Evolutionary conservation across 1,140 invertebrate genomes (phyloP).

Genomic region (Orius laevigatus): DNA sequence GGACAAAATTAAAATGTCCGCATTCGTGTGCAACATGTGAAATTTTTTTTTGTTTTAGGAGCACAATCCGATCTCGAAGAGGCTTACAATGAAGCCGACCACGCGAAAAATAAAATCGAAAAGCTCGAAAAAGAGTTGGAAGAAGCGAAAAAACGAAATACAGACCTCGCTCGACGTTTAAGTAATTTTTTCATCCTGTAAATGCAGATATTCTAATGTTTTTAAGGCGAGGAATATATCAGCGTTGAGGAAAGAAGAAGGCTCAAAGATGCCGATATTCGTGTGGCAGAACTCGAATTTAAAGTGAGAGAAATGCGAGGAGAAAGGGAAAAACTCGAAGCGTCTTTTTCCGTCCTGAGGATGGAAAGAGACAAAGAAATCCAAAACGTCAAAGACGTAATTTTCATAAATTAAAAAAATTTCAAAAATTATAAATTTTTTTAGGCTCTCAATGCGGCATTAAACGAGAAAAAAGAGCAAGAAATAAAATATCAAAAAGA

Average conservation of each 20-base stretch:
- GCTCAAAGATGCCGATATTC: conserved; percentile 6
- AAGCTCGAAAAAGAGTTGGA: conserved; percentile 35
- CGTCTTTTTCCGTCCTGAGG: neutral
- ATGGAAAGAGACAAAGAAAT: neutral
- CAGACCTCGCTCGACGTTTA: conserved; percentile 31
- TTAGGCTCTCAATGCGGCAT: conserved; percentile 37
- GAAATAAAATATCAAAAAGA: conserved; percentile 42
- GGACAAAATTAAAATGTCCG: too few species aligned
- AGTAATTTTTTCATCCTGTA: conserved; percentile 21
- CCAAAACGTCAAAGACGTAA: neutral
- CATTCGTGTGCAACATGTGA: too few species aligned
- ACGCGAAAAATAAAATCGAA: conserved; percentile 32
- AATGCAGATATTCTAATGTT: conserved; percentile 26
- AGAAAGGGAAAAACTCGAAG: neutral
- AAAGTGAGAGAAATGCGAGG: neutral
- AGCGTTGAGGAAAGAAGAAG: conserved; percentile 4
- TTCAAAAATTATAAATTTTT: conserved; percentile 8
- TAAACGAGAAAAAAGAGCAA: conserved; percentile 36
- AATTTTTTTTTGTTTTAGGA: conserved; percentile 28
- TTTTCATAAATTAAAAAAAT: neutral
- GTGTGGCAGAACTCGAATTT: neutral
- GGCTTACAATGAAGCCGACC: conserved; percentile 37
- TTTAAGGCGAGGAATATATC: neutral
- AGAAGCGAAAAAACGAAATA: conserved; percentile 30
- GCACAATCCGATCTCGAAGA: conserved; percentile 36